Evolutionary conservation across 2,888 invertebrate species (phyloP), one percentile per base, ranked within the genome.

Genomic region (Biston betularia): DNA sequence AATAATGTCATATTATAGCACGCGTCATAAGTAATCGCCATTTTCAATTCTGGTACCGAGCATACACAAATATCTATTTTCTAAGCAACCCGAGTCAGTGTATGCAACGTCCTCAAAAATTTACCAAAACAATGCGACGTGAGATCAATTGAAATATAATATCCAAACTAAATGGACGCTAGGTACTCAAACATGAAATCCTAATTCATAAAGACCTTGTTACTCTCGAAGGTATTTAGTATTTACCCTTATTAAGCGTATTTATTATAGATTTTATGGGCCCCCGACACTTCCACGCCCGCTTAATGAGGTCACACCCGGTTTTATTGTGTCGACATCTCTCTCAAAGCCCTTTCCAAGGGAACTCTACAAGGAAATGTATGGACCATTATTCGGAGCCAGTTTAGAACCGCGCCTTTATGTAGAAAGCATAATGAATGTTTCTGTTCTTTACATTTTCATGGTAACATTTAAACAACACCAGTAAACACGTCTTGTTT

Each of bases 151-250:
- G 42, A 38, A 34, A 56, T 14, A 10, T 45, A 45, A 45, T 56
- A 34, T 56, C 45, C 15, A 34, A 48, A 15, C 11, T 15, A 2
- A 48, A 10, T 48, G 12, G 34, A 3, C 34, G 33, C n/a, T 50
- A 33, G 35, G 35, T 35, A 35, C 12, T 50, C 24, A 24, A 12
- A 42, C 24, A 33, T 42, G 12, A 45, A 65, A 52, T 50, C 74
- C 70, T 78, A 79, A 84, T 82, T 82, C 80, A 79, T 81, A 81
- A 82, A 83, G 78, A 74, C 79, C 78, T 76, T 78, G 75, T 75
- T 73, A 73, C 72, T 76, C 72, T 50, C 73, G 76, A 75, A 75
- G 73, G 73, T 59, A 59, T 58, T 63, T 71, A 73, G 74, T 65
- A 65, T 60, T 65, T 72, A 73, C 77, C 74, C 77, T 78, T 80